Evolutionary conservation across 2,113 vertebrate genomes (phyloP), one percentile per base, ranked within the genome.

Genomic region (Thalassarche chlororhynchos): DNA sequence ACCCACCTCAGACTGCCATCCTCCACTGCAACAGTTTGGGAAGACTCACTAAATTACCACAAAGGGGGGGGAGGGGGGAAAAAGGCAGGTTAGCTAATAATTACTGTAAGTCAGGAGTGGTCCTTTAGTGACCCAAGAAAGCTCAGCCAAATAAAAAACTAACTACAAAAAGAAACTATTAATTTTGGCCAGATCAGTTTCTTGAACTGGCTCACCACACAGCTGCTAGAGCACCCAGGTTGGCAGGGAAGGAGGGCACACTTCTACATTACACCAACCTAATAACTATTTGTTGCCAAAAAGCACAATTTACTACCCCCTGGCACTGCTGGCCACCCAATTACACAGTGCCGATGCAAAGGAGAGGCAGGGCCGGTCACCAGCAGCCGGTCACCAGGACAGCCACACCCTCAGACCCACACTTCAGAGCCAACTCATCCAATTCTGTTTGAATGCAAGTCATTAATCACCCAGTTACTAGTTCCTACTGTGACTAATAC

Each of bases 331-430:
- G 55, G 47, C 24, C 84, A 9, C 14, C 4, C 62, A 31, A 1
- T 14, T 36, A 9, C 46, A 8, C 34, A 1, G 52, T 0, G 57
- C 9, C 58, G 31, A 7, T 0, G 49, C 19, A 19, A 10, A 15
- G n/a, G 26, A 10, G 10, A 12, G 54, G 61, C 83, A 23, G 8
- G 8, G 80, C 54, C 3, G 1, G 46, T 5, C 70, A 13, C 8
- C 83, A 6, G 1, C 54, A 2, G 8, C 38, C 3, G 1, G 46
- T 5, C 69, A 13, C 8, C 83, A 5, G 1, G 49, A 1, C 18
- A 3, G 66, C 71, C 57, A 3, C 84, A 6, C 84, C 90, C 84
- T 46, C 80, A 15, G 49, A 18, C 38, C 76, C 44, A 6, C 77
- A 1, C 58, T 34, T 8, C 40, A 14, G 5, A 77, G 72, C 40